Evolutionary conservation across 2,113 vertebrate species (phyloP).

Genomic region (Myotis brandtii): DNA sequence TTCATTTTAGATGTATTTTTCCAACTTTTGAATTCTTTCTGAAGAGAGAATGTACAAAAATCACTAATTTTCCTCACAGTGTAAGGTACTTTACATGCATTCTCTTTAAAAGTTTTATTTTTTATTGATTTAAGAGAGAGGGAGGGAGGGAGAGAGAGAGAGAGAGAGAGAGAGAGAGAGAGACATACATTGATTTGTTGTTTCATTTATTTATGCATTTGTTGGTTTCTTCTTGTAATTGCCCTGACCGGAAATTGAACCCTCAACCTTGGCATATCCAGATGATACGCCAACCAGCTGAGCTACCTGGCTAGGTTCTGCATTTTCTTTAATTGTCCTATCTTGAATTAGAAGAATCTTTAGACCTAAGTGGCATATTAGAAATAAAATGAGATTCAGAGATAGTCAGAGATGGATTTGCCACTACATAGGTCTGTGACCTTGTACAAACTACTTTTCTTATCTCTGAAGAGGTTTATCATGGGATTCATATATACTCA

Average conservation of each 20-base stretch:
- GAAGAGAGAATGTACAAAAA: slow-evolving; percentile 4
- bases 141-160: too few relatives aligned
- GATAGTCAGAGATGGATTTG: neutral
- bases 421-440: neutral
- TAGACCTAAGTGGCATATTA: neutral
- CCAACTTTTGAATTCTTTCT: neutral
- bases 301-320: neutral
- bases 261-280: neutral
- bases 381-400: neutral
- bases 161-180: neutral
- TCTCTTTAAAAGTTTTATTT: neutral
- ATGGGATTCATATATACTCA: neutral
- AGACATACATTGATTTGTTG: neutral
- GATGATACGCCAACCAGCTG: neutral
- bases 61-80: neutral
- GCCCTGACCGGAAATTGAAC: neutral
- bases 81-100: neutral
- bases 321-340: neutral
- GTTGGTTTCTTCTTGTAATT: neutral
- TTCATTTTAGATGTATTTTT: neutral
- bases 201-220: neutral
- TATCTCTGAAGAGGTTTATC: neutral
- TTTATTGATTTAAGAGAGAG: neutral
- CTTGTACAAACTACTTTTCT: neutral
- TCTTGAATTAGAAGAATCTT: neutral